phyloP scores from a whole-genome alignment of 2,797 vertebrate genomes.

The Micromesistius poutassou region DNA sequence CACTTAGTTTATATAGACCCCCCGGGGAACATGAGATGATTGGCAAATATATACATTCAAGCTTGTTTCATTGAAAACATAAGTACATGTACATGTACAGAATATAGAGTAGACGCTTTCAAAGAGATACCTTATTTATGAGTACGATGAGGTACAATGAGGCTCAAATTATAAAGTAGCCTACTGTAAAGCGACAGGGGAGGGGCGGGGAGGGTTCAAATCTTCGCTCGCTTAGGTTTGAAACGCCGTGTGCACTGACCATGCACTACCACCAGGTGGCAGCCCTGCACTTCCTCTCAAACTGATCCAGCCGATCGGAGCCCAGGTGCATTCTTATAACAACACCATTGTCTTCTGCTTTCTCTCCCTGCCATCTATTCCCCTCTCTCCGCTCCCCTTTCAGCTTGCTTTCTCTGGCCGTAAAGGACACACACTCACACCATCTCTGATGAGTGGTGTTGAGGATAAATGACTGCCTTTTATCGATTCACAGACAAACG shows the following conservation, averaged over 20 bases:
- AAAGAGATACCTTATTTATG: too few species aligned
- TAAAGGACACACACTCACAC: background rate
- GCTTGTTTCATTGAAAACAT: background rate
- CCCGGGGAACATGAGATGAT: background rate
- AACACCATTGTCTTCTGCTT: background rate
- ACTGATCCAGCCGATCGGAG: background rate
- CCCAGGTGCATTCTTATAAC: background rate
- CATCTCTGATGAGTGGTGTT: background rate
- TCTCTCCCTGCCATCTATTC: background rate
- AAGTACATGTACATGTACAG: too few species aligned
- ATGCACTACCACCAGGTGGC: background rate
- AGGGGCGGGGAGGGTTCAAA: too few species aligned
- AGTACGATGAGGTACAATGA: too few species aligned
- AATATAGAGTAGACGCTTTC: too few species aligned
- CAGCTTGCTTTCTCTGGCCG: background rate
- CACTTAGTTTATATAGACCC: background rate
- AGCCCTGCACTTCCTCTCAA: background rate
- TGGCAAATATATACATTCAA: too few species aligned
- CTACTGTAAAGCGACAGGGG: background rate
- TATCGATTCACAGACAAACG: conserved; percentile 22
- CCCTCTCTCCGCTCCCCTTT: background rate
- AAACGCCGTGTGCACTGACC: background rate
- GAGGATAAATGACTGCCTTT: conserved; percentile 15
- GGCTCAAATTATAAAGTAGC: too few species aligned
- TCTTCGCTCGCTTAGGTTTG: too few species aligned